Evolutionary conservation across 2,113 vertebrate species (phyloP).

Genomic region (Setophaga kirtlandii): DNA sequence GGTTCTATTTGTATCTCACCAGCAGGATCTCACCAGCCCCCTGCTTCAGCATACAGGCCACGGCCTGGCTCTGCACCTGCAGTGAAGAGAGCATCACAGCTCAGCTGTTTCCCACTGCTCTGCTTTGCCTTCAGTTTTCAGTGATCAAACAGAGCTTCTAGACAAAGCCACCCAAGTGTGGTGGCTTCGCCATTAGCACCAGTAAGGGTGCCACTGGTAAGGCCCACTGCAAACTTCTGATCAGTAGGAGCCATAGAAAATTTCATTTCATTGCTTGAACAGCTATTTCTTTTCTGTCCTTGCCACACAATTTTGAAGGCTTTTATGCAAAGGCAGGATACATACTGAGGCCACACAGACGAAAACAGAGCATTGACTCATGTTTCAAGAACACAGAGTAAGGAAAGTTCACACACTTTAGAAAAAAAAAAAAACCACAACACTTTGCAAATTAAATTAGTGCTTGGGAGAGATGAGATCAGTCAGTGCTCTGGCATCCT

Average conservation of each 20-base stretch:
- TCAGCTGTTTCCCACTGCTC: not conserved
- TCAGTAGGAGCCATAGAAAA: not conserved
- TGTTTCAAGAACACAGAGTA: conserved; percentile 10
- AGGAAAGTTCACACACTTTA: conserved; percentile 28
- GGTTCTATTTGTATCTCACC: not conserved
- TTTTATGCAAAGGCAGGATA: not conserved
- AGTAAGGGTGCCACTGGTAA: not conserved
- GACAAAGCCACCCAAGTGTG: not conserved
- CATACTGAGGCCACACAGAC: not conserved
- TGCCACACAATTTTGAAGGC: not conserved
- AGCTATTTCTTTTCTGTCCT: not conserved
- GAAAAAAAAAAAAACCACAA: not conserved
- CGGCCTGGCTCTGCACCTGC: not conserved
- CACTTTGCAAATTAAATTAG: conserved; percentile 50
- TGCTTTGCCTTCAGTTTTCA: not conserved
- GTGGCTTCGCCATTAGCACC: not conserved
- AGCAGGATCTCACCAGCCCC: not conserved
- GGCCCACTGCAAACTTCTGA: not conserved
- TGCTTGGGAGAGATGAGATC: conserved; percentile 21
- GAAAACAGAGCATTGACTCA: conserved; percentile 1
- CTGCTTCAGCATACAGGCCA: accelerated
- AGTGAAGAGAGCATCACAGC: not conserved
- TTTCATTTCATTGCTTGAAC: not conserved
- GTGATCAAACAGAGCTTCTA: not conserved
- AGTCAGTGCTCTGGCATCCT: not conserved